Conservation (phyloP, 2,797 vertebrate genomes). For the Halcyon badia region DNA sequence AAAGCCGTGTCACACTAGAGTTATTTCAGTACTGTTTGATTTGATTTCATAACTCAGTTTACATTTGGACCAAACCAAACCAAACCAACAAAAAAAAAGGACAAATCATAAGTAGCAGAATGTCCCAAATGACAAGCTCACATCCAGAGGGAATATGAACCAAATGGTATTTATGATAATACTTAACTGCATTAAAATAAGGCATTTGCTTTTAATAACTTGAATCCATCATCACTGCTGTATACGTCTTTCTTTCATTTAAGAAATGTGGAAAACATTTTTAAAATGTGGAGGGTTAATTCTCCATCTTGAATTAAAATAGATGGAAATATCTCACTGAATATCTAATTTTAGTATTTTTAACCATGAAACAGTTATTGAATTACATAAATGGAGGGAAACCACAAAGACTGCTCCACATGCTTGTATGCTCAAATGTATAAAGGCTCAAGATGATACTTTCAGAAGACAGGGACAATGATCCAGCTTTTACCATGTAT, state of each 20-base stretch:
- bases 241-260: not conserved
- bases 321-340: not conserved
- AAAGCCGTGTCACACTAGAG: not conserved
- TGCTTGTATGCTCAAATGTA: not conserved
- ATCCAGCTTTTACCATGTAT: not conserved
- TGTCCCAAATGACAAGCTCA: not conserved
- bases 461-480: not conserved
- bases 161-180: not conserved
- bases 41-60: conserved; percentile 14
- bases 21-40: conserved; percentile 7
- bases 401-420: not conserved
- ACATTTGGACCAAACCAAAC: not conserved
- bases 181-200: not conserved
- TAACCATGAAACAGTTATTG: not conserved
- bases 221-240: not conserved
- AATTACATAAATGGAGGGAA: not conserved
- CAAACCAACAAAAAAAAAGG: not conserved
- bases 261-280: not conserved
- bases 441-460: not conserved
- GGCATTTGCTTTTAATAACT: not conserved
- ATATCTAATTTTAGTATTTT: not conserved
- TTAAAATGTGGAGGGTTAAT: not conserved
- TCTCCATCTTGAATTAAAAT: not conserved
- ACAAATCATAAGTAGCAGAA: not conserved
- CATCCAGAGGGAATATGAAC: not conserved